Evolutionary conservation across 23 tunicate species (phyloP), one percentile per base, ranked within the genome.

Genomic region (Clavelina lepadiformis): DNA sequence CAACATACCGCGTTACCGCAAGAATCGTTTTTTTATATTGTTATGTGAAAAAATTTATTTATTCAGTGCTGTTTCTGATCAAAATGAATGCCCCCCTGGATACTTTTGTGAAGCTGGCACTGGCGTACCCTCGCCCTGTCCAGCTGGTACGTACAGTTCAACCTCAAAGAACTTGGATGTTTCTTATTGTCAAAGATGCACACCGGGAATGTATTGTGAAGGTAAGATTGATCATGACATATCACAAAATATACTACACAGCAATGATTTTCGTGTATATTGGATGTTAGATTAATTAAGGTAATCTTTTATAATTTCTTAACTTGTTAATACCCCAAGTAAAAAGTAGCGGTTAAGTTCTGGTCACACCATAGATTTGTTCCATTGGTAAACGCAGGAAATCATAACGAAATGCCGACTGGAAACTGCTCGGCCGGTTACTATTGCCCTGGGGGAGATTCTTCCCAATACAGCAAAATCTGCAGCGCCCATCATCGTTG

Each of bases 381-480:
- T n/a, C n/a, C n/a, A n/a, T n/a, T n/a, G n/a, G n/a, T n/a, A n/a
- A n/a, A n/a, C n/a, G n/a, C n/a, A n/a, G 94, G 80, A 8, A 5
- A 4, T 5, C 76, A 65, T 20, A 81, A 74, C 46, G 61, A 46
- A 3, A 38, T 35, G 11, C 91, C 80, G 7, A 74, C 82, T 20
- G 76, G 61, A 3, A 84, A 68, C 31, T 93, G 98, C 79, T 37
- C 70, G 38, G 75, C 79, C 1, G 93, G 93, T 0, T 93, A 51
- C 63, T 93, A 79, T 78, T 93, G 98, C 55, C 98, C 98, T 32
- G 89, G 95, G 2, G 88, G 97, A 31, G 89, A 78, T 34, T 45
- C 29, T 8, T 20, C 75, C 5, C 63, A 49, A 31, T 23, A 15
- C 26, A 20, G 47, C 4, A 65, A 81, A 5, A 25, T 35, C 1